phyloP scores from a whole-genome alignment of 2,888 invertebrate genomes.

The Cistogaster globosa region DNA sequence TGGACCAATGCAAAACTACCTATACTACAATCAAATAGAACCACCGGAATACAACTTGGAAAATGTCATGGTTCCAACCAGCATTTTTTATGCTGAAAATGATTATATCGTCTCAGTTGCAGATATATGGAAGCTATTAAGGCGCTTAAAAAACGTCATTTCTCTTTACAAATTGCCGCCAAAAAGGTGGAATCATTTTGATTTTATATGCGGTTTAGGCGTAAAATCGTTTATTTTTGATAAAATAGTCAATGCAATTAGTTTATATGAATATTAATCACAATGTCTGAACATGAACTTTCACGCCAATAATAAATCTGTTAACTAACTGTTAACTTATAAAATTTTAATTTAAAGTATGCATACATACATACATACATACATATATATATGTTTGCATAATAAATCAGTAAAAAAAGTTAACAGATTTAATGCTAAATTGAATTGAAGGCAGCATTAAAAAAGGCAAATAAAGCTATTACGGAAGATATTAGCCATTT shows the following conservation, averaged over 20 bases:
- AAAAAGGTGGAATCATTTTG: slow-evolving; percentile 81
- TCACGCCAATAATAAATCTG: too few species aligned
- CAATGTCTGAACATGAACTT: background rate
- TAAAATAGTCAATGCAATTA: slow-evolving; percentile 79
- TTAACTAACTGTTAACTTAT: too few species aligned
- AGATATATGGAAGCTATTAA: slow-evolving; percentile 79
- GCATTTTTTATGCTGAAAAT: slow-evolving; percentile 80
- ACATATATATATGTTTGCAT: too few species aligned
- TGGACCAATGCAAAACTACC: slow-evolving; percentile 78
- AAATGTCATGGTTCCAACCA: slow-evolving; percentile 78
- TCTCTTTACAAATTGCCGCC: slow-evolving; percentile 80
- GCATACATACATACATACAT: too few species aligned
- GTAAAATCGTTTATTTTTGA: slow-evolving; percentile 81
- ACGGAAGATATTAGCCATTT: too few species aligned
- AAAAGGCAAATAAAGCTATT: too few species aligned
- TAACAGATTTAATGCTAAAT: too few species aligned
- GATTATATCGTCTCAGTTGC: slow-evolving; percentile 81
- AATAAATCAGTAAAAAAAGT: too few species aligned
- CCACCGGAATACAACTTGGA: slow-evolving; percentile 81
- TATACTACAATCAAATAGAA: slow-evolving; percentile 78
- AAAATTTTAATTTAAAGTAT: too few species aligned
- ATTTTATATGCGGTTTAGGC: slow-evolving; percentile 81
- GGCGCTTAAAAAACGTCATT: slow-evolving; percentile 77
- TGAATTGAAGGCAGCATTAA: too few species aligned
- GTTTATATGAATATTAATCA: slow-evolving; percentile 75